Evolutionary conservation across 2,113 vertebrate genomes (phyloP), one percentile per base, ranked within the genome.

Genomic region (Sinocyclocheilus anshuiensis): DNA sequence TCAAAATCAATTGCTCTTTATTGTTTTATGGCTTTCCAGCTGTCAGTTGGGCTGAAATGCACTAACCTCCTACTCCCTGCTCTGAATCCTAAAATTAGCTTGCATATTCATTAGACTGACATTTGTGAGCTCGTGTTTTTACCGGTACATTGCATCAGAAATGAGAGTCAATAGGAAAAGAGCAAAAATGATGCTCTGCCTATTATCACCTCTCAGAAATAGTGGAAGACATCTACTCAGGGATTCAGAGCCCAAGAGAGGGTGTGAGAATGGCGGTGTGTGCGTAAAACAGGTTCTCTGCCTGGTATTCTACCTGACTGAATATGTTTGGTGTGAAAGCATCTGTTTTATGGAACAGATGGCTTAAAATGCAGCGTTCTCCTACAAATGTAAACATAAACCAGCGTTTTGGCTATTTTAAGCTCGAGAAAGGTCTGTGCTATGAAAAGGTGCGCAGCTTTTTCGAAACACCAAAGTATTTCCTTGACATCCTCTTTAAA

Each of bases 331-430:
- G 63, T 85, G 26, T 63, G 22, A 59, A 42, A 42, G 69, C 29
- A 3, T n/a, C 74, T 74, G 22, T 48, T 53, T 75, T 45, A 53
- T 36, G 50, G 53, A 88, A 81, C 85, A 90, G 89, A 87, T 88
- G 89, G 89, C 36, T 69, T 11, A 50, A 61, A 86, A 78, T 22
- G 84, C 50, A 65, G 79, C 6, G 13, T 26, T 78, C 39, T 69
- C 71, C 26, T 50, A 36, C 36, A 72, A 55, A 61, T 65, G 39
- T 53, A 83, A 89, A 86, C 69, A 83, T 72, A 86, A 39, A 80
- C 77, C 26, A 48, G 50, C 18, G 7, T 57, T 39, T 26, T 45
- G 26, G 53, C 71, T 89, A 26, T 72, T 85, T 89, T 63, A 71
- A 48, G 13, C n/a, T 26, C 50, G 10, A 29, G 45, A 39, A 61